Base-by-base conservation (phyloP, 2,888 invertebrate genomes). In the Clivina fossor region DNA sequence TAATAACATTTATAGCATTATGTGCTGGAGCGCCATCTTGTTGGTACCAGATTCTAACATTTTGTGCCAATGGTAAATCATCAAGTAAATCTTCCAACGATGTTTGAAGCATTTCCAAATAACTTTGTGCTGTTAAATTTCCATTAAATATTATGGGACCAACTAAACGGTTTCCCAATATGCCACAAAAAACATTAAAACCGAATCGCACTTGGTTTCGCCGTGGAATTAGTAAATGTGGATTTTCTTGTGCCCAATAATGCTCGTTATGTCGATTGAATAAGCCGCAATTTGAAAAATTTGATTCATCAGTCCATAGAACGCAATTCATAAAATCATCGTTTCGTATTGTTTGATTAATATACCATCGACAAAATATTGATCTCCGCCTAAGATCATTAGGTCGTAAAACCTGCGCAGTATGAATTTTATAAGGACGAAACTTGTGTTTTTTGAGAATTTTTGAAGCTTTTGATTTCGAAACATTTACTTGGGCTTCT, bases 1-100 rank as follows among this genome's bases (percentile, higher is more conserved):
- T n/a, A 77, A 61, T 74, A 72, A 43, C 47, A 41, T 18, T 43
- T 22, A 20, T 44, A 3, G 44, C 20, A 44, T 53, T 44, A 18
- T 43, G 51, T 9, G 40, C 19, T 9, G 20, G 35, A 30, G 18
- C 28, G 13, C 41, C 28, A 20, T 41, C 41, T 30, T 43, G 30
- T 15, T n/a, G n/a, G n/a, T n/a, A n/a, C n/a, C n/a, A n/a, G n/a
- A n/a, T n/a, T n/a, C n/a, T n/a, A n/a, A n/a, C n/a, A n/a, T n/a
- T n/a, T n/a, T n/a, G n/a, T n/a, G n/a, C n/a, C n/a, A 24, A 26
- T 26, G 30, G 18, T 38, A 38, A n/a, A n/a, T n/a, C 18, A 50
- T 50, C 50, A 5, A 50, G 15, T 7, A 50, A 15, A 24, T 40
- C 40, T 40, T 50, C 37, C 28, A 47, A 18, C 4, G 15, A 20